Evolutionary conservation across 1,140 invertebrate genomes (phyloP), one percentile per base, ranked within the genome.

Genomic region (Drosophila ambigua): DNA sequence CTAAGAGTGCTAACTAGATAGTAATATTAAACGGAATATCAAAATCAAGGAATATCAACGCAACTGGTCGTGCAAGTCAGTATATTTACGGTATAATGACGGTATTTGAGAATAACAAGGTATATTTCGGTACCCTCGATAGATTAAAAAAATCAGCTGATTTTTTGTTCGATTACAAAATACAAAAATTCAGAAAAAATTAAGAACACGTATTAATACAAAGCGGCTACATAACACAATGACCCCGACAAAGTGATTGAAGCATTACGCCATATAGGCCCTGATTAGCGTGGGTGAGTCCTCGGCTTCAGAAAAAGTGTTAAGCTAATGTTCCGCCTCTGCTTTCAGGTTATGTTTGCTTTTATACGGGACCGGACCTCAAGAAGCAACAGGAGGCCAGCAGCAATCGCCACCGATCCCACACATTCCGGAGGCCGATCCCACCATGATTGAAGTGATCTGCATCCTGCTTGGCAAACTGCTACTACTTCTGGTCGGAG

Each of bases 391-490:
- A 66, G 54, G 62, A 75, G 61, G 54, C 24, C 54, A 46, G 11
- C 41, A 55, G 35, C 60, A 66, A 31, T 64, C 48, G 48, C 48
- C 43, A 31, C 26, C 74, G 43, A 28, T 20, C 35, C n/a, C 24
- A 28, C 61, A 45, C 65, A 82, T 81, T 81, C 79, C 65, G n/a
- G 46, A 48, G 48, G 11, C 20, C 4, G 9, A 28, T 16, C 7
- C 13, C 49, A 79, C 54, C 44, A 88, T 87, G 79, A 49, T 79
- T 46, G 55, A 77, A 45, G 46, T 76, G 23, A 31, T 87, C 6
- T 79, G 74, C 62, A 41, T 52, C 43, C 49, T 82, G 13, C 44
- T 87, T 8, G 66, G 82, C 49, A 53, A 58, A 8, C 48, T 88
- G 6, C 63, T 87, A 24, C 28, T 76, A 15, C 44, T 82, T 5